A percentile compares a stretch with the other conserved stretches of the same genome.
Conservation (phyloP, 2,113 vertebrate genomes). For the Rhinogobius similis region DNA sequence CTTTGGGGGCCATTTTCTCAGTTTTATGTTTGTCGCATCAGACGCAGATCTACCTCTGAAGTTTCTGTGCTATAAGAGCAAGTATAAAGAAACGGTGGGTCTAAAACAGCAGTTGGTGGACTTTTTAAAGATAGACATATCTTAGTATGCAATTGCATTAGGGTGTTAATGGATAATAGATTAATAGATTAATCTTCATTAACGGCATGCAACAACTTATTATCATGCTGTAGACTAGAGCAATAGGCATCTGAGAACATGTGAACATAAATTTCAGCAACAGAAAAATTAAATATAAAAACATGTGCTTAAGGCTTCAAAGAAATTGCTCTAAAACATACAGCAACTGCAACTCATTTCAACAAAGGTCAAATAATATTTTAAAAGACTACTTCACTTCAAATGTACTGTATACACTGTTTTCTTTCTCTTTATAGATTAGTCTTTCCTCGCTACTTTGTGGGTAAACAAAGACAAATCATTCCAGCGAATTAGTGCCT, state of each 20-base stretch:
- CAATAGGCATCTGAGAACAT: neutral
- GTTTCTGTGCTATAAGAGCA: neutral
- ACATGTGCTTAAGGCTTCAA: too few species aligned
- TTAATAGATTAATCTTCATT: neutral
- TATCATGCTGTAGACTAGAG: neutral
- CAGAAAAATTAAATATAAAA: too few species aligned
- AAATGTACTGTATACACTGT: neutral
- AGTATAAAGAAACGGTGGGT: constrained; percentile 11
- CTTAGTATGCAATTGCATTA: neutral
- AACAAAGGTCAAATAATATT: neutral
- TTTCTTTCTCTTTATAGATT: neutral
- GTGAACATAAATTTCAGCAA: neutral
- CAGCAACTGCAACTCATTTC: too few species aligned
- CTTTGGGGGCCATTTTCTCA: constrained; percentile 23
- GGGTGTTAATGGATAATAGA: neutral
- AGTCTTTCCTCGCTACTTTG: neutral
- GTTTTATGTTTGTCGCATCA: constrained; percentile 28
- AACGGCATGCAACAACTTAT: neutral
- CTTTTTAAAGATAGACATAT: neutral
- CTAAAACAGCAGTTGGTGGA: neutral
- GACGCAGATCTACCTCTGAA: constrained; percentile 12
- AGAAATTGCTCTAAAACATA: too few species aligned
- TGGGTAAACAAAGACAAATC: neutral
- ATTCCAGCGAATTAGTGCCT: neutral
- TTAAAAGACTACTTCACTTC: neutral